Evolutionary conservation across 2,888 invertebrate genomes (phyloP).

Genomic region (Loripinus fragilis): DNA sequence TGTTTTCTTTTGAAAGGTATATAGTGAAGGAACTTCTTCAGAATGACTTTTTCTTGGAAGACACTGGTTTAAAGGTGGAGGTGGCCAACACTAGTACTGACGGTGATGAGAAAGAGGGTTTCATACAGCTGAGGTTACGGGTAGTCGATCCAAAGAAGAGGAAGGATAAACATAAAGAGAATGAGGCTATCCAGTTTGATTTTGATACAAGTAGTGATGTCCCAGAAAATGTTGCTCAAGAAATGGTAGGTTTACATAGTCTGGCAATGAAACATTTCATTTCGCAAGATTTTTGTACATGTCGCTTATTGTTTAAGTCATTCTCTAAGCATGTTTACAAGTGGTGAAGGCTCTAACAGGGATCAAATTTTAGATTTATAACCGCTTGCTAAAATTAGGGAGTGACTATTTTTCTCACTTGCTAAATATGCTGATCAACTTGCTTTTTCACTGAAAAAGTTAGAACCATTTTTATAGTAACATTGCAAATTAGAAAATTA

Average conservation of each 20-base stretch:
- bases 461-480: too few species aligned
- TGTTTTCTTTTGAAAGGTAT: slow-evolving; percentile 86
- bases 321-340: too few species aligned
- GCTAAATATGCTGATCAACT: too few species aligned
- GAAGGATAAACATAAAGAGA: slow-evolving; percentile 98
- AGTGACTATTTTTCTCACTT: too few species aligned
- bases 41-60: slow-evolving; percentile 98
- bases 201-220: slow-evolving; percentile 96
- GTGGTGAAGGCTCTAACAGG: too few species aligned
- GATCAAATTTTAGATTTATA: too few species aligned
- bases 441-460: too few species aligned
- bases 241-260: slow-evolving; percentile 95
- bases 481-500: too few species aligned
- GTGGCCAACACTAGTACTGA: slow-evolving; percentile 87
- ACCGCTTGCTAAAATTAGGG: too few species aligned
- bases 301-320: too few species aligned
- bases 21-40: slow-evolving; percentile 96
- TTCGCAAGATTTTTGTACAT: too few species aligned
- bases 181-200: slow-evolving; percentile 99
- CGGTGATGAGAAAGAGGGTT: slow-evolving; percentile 79
- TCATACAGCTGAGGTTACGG: slow-evolving; percentile 92
- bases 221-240: slow-evolving; percentile 96
- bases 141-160: slow-evolving; percentile 98
- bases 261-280: too few species aligned
- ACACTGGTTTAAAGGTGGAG: slow-evolving; percentile 92